Evolutionary conservation across 2,113 vertebrate genomes (phyloP), one percentile per base, ranked within the genome.

Genomic region (Ammodytes dubius): DNA sequence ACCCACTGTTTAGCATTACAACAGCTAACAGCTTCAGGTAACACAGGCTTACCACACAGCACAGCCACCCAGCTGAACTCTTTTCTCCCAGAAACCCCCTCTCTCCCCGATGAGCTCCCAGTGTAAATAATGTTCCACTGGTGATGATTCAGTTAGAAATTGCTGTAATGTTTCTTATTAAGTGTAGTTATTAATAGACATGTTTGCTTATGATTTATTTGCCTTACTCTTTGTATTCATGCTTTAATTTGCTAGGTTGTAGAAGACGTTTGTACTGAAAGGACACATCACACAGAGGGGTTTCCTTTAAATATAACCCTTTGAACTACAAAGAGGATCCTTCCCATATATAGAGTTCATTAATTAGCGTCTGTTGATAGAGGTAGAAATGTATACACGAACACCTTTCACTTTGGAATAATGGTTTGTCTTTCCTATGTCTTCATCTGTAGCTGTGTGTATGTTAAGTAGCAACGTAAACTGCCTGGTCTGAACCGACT

Each of bases 261-360:
- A 47, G 37, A 40, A 27, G 40, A 19, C 12, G 39, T 27, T 27
- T 27, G 27, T 3, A 50, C 7, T 59, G 53, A 71, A 77, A 71
- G 76, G 27, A 63, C 47, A 53, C 39, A 27, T 9, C 61, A 50
- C 49, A 57, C 45, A 19, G 43, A 39, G 19, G 0, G 5, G n/a
- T 46, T 63, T 79, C 50, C 42, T 57, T 49, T 79, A 19, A 19
- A 64, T 19, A 27, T 11, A 37, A 63, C 14, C 5, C 42, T 39
- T 40, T 49, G 6, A 59, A 39, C 70, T 3, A 40, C 11, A 47
- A 4, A 19, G 15, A 52, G 15, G 49, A 12, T 5, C 0, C 19
- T 37, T 39, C 65, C 15, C 19, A 7, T 14, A 37, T 27, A 40
- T 61, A 11, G 42, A 19, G 8, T 49, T 45, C 8, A 9, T 73